Conservation (phyloP, 2,113 vertebrate genomes). For the Heterotilapia buettikoferi region DNA sequence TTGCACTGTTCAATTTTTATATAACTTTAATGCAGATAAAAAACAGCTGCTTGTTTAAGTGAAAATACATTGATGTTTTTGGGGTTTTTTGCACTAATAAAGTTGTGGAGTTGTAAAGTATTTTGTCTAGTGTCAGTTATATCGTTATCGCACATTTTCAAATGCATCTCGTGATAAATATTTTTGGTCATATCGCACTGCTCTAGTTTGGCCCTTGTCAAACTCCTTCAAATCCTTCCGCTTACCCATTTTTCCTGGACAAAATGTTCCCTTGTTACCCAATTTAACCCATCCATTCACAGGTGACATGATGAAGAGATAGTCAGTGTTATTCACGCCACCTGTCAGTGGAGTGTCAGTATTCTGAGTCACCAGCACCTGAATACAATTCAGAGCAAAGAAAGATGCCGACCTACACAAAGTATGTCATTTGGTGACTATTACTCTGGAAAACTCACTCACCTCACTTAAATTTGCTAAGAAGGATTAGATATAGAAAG, state of each 20-base stretch:
- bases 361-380: background rate
- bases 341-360: background rate
- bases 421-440: background rate
- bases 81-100: no score
- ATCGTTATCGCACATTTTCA: no score
- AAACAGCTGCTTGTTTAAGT: no score
- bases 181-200: no score
- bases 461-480: background rate
- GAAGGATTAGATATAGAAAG: background rate
- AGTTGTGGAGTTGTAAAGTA: no score
- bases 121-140: no score
- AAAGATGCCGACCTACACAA: background rate
- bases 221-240: background rate
- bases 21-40: no score
- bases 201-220: background rate
- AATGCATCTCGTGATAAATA: no score
- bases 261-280: background rate
- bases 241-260: background rate
- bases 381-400: background rate
- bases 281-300: background rate
- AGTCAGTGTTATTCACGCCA: background rate
- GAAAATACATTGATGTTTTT: no score
- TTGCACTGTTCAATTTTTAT: no score
- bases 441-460: background rate
- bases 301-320: background rate